Evolutionary conservation across 1,140 invertebrate genomes (phyloP).

Genomic region (Megalopta genalis): DNA sequence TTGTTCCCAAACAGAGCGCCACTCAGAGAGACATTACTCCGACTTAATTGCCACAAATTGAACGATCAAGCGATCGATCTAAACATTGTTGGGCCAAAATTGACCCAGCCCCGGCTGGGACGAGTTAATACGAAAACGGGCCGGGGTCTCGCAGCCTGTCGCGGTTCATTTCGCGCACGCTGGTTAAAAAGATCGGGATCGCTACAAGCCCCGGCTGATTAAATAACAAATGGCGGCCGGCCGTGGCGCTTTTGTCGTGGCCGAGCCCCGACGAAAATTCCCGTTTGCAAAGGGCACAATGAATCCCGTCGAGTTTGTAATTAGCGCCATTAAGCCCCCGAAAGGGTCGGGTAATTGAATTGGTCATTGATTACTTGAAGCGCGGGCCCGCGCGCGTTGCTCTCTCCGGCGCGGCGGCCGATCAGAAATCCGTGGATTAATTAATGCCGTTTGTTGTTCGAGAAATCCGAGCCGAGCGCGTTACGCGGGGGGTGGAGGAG

Average conservation of each 20-base stretch:
- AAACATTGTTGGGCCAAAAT: too few species aligned
- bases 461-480: neutral
- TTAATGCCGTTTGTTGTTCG: neutral
- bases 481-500: too few species aligned
- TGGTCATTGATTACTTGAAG: slow-evolving; percentile 19
- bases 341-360: slow-evolving; percentile 38
- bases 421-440: slow-evolving; percentile 5
- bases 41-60: too few species aligned
- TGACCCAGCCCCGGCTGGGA: too few species aligned
- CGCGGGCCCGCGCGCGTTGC: neutral
- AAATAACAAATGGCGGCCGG: neutral
- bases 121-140: too few species aligned
- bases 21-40: too few species aligned
- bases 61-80: too few species aligned
- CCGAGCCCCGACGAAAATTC: slow-evolving; percentile 16
- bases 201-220: neutral
- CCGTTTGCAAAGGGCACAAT: slow-evolving; percentile 19
- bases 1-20: too few species aligned
- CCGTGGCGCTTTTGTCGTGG: neutral
- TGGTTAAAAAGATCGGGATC: neutral
- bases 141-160: too few species aligned
- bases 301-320: slow-evolving; percentile 31
- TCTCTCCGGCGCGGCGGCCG: neutral
- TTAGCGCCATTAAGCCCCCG: slow-evolving; percentile 33
- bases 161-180: too few species aligned